Evolutionary conservation across 2,113 vertebrate genomes (phyloP).

Genomic region (Cyprinus carpio): DNA sequence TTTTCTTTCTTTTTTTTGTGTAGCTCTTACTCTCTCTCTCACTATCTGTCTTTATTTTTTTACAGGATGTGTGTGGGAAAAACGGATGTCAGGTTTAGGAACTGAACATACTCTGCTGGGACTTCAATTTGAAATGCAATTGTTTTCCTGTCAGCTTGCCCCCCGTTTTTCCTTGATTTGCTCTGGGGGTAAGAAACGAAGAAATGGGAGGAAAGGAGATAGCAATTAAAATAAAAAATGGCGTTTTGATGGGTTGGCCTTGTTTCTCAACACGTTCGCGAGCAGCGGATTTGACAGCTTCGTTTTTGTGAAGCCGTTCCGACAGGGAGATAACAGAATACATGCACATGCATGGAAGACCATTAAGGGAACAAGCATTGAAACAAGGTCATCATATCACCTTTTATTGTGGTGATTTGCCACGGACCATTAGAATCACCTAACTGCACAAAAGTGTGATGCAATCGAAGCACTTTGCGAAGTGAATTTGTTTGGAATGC

Average conservation of each 20-base stretch:
- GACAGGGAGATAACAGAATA: constrained; percentile 76
- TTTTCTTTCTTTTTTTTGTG: not conserved
- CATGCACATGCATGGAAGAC: constrained; percentile 69
- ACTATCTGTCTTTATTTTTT: constrained; percentile 40
- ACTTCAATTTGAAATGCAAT: constrained; percentile 83
- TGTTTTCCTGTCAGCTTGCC: constrained; percentile 81
- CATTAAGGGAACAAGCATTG: constrained; percentile 72
- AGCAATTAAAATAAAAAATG: constrained; percentile 82
- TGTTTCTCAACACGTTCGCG: constrained; percentile 70
- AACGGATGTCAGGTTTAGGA: constrained; percentile 82
- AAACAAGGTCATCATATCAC: constrained; percentile 66
- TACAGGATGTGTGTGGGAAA: constrained; percentile 67
- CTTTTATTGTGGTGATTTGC: constrained; percentile 31
- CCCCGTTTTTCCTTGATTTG: constrained; percentile 75
- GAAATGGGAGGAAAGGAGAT: constrained; percentile 71
- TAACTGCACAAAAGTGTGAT: constrained; percentile 2
- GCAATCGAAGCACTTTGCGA: not conserved
- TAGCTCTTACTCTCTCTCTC: not conserved
- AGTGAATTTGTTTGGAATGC: not conserved
- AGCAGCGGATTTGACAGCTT: constrained; percentile 72
- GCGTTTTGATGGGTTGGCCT: constrained; percentile 77
- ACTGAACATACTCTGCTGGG: constrained; percentile 80
- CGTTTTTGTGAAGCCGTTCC: constrained; percentile 74
- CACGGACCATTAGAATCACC: constrained; percentile 5
- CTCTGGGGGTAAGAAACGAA: constrained; percentile 76